Evolutionary conservation across 2,113 vertebrate species (phyloP), one percentile per base, ranked within the genome.

Genomic region (Piaya cayana): DNA sequence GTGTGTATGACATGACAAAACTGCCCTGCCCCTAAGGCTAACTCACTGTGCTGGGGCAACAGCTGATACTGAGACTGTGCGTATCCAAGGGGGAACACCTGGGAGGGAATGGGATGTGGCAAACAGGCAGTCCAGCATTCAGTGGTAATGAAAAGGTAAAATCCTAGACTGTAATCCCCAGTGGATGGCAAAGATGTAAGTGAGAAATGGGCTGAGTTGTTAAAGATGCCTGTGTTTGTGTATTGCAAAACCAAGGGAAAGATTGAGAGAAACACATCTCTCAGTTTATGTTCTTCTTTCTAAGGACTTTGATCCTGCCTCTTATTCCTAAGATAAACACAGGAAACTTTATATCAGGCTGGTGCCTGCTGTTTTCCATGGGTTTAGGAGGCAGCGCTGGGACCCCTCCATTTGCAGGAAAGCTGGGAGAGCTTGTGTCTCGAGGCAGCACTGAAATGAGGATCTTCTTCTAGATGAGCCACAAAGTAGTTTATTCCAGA

Each of bases 401-500:
- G 89, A 90, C 59, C 58, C 15, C 55, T 90, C 56, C 3, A 5
- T 68, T 91, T 13, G 25, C 74, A 60, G 77, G 63, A 78, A 34
- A 59, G 43, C 30, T 79, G 76, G 90, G 71, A 86, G n/a, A 90
- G 27, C 49, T 82, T 13, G 1, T 82, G 67, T 94, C 90, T 72
- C 42, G 5, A 82, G 52, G 77, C 88, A 78, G 59, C 1, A 1
- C n/a, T 93, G 95, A 87, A 95, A 95, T 71, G 34, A 78, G n/a
- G 75, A 78, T 78, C 84, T 89, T 91, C 76, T 93, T 13, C 79
- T 81, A 80, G 62, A 92, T 84, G 64, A 95, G 37, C 92, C 80
- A 63, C 88, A 74, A 78, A 90, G 67, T 70, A 94, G 70, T 67
- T 95, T 76, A 58, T 59, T 90, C 64, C 79, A 92, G 88, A 97